A percentile compares a stretch with the other conserved stretches of the same genome.
Evolutionary conservation across 2,113 vertebrate genomes (phyloP).

Genomic region (Microcebus lehilahytsara): DNA sequence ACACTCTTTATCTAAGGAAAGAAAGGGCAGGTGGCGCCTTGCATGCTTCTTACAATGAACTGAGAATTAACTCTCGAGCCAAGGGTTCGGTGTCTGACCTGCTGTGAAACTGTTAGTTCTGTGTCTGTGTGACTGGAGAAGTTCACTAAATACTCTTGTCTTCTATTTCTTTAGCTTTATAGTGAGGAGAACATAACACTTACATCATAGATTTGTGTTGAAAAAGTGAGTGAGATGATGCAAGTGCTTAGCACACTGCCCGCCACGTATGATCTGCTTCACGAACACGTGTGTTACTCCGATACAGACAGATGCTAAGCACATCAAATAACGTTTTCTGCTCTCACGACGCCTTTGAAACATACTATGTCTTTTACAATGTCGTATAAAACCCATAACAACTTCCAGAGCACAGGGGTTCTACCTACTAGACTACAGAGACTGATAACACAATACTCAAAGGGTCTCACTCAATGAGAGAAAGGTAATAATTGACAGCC

Average conservation of each 20-base stretch:
- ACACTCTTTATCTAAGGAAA: too few relatives aligned
- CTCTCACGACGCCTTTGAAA: neutral
- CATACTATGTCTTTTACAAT: neutral
- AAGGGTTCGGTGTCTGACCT: neutral
- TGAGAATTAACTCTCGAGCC: neutral
- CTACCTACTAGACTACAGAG: neutral
- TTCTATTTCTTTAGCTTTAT: neutral
- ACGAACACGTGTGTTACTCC: rapidly evolving
- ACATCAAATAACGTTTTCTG: rapidly evolving
- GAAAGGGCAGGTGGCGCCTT: neutral
- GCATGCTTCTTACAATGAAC: neutral
- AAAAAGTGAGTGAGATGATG: too few relatives aligned
- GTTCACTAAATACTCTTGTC: neutral
- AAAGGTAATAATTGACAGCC: neutral
- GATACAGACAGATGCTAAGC: neutral
- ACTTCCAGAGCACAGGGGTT: neutral
- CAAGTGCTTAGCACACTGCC: neutral
- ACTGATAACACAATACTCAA: rapidly evolving
- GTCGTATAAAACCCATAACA: neutral
- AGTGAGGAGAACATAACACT: neutral
- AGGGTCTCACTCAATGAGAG: neutral
- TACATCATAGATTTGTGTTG: rapidly evolving
- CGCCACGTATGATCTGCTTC: rapidly evolving
- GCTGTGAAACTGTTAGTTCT: neutral
- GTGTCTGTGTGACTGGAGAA: neutral